A percentile compares a stretch with the other conserved stretches of the same genome.
phyloP scores from a whole-genome alignment of 2,113 vertebrate species.

The Anoplopoma fimbria region DNA sequence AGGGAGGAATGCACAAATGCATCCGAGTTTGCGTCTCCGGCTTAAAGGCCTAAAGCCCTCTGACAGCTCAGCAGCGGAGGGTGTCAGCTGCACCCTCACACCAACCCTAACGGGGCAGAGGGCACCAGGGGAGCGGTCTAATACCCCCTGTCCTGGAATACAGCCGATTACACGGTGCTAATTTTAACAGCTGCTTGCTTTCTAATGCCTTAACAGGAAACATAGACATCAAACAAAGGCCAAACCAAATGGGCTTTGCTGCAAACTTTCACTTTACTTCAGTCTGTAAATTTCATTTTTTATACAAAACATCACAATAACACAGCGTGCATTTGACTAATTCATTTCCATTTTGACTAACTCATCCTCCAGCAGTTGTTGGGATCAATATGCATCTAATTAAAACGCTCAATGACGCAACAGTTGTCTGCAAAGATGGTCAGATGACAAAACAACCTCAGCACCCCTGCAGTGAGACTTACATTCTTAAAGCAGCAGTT shows the following conservation, averaged over 20 bases:
- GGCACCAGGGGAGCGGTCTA: slow-evolving; percentile 36
- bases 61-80: slow-evolving; percentile 62
- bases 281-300: neutral
- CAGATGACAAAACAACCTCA: slow-evolving; percentile 8
- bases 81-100: slow-evolving; percentile 57
- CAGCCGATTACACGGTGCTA: slow-evolving; percentile 60
- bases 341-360: slow-evolving; percentile 34
- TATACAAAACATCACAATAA: neutral
- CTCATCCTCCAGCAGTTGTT: slow-evolving; percentile 35
- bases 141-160: slow-evolving; percentile 39
- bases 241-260: neutral
- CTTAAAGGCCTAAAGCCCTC: slow-evolving; percentile 69
- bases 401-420: slow-evolving; percentile 32
- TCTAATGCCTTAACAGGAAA: neutral
- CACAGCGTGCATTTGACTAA: neutral
- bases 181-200: slow-evolving; percentile 55
- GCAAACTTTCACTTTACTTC: slow-evolving; percentile 27
- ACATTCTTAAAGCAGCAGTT: neutral
- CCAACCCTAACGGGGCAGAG: slow-evolving; percentile 29
- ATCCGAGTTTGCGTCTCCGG: slow-evolving; percentile 40
- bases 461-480: neutral
- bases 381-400: slow-evolving; percentile 41
- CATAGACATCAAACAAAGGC: neutral
- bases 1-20: slow-evolving; percentile 16
- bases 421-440: slow-evolving; percentile 57